Conservation (phyloP, 1,140 invertebrate genomes). For the Thaumatotibia leucotreta region DNA sequence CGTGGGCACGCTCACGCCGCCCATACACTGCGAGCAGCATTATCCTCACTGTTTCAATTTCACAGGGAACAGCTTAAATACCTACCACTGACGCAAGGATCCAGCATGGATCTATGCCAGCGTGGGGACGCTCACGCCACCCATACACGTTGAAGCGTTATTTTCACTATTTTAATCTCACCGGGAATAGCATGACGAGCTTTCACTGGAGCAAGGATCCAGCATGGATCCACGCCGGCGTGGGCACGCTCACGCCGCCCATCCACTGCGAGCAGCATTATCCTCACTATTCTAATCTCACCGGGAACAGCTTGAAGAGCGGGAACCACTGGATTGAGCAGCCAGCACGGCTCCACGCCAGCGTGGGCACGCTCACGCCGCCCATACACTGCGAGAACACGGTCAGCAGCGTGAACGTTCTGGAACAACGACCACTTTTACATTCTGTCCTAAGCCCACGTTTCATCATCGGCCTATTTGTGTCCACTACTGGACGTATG, state of each 20-base stretch:
- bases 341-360: slow-evolving; percentile 79
- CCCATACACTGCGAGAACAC: slow-evolving; percentile 89
- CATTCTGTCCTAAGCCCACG: too few relatives aligned
- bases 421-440: slow-evolving; percentile 73
- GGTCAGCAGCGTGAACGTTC: slow-evolving; percentile 88
- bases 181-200: slow-evolving; percentile 88
- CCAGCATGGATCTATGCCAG: slow-evolving; percentile 77
- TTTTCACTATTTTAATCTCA: too few relatives aligned
- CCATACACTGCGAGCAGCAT: slow-evolving; percentile 88
- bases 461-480: too few relatives aligned
- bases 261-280: too few relatives aligned
- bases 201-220: slow-evolving; percentile 81
- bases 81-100: too few relatives aligned
- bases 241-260: too few relatives aligned
- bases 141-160: too few relatives aligned
- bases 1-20: slow-evolving; percentile 82
- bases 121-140: slow-evolving; percentile 81
- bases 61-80: too few relatives aligned
- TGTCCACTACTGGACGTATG: too few relatives aligned
- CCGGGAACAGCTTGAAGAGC: slow-evolving; percentile 89
- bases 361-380: slow-evolving; percentile 81
- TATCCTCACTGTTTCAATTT: too few relatives aligned
- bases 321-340: slow-evolving; percentile 81
- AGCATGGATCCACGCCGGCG: slow-evolving; percentile 69
- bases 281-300: slow-evolving; percentile 75